Base-by-base conservation (phyloP, 2,113 vertebrate genomes). In the Stegostoma tigrinum region DNA sequence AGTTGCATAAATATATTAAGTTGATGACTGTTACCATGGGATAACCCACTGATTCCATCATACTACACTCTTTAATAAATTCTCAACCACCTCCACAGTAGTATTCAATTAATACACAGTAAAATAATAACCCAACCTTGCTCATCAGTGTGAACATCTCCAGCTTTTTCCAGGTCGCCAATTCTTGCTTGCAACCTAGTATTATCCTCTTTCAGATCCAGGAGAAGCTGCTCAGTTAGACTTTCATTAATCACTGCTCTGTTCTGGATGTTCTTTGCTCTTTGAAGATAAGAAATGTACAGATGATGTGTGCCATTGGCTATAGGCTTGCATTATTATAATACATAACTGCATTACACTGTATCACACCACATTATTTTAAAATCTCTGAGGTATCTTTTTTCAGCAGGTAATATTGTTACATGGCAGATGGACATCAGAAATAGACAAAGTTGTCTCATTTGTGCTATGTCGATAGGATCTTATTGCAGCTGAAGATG, bases 221-320 rank as follows among this genome's bases (percentile, higher is more conserved):
- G 24, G 66, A 70, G 64, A 94, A 68, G 66, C 12, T 94, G 66
- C 68, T 94, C 66, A 7, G 91, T 68, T 94, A 94, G 66, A n/a
- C 66, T 68, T 94, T 94, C 91, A 94, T 94, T 94, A 70, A 94
- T 94, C n/a, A 68, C 23, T 94, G 91, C 91, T 94, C 64, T 94
- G 91, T 70, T 94, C 66, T 94, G 91, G 66, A 94, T 70, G 6
- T 55, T 94, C 91, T 94, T 94, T 14, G 91, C 91, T 70, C 91
- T 94, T 68, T 68, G 70, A 70, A 30, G 66, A 94, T 42, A 94
- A 45, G 38, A 45, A 70, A 94, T 38, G 14, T 42, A 42, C 91
- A 45, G 24, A 70, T 67, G 5, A 21, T 93, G 30, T 93, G 61
- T 48, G 66, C 24, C n/a, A 68, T 94, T 42, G 42, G 91, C 42